Base-by-base conservation (phyloP, 2,888 invertebrate genomes). In the Lypha dubia region DNA sequence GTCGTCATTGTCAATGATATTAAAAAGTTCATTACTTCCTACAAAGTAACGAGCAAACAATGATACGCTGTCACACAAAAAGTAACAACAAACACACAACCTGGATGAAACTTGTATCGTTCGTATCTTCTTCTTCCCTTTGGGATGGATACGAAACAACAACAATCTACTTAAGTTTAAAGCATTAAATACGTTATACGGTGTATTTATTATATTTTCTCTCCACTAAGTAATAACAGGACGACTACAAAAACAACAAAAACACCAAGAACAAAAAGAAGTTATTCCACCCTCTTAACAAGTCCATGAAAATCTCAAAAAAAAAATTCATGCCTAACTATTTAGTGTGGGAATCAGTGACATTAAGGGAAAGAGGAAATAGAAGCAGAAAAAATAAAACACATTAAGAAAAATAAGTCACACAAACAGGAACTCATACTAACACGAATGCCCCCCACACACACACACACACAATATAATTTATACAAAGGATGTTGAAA, bases 21-120 rank as follows among this genome's bases (percentile, higher is more conserved):
- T 70, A 86, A 86, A 90, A 90, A 90, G 88, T 90, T 89, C 90
- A 90, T 90, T 89, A 89, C 88, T 90, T 90, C 88, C 79, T 58
- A 22, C 88, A 87, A 88, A 88, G 77, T 74, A 81, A 46, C 46
- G 67, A 76, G 56, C 77, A 84, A 84, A 84, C 68, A 77, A 73
- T 51, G 53, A 51, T n/a, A n/a, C n/a, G n/a, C n/a, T n/a, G n/a
- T 44, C 51, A 17, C 63, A 70, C n/a, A 65, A 46, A 38, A 49
- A 56, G 35, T 44, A 28, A 73, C n/a, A n/a, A n/a, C n/a, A n/a
- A n/a, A n/a, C 17, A 56, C 58, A 63, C 67, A 83, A 63, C 73
- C 83, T 79, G 73, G 56, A n/a, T n/a, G n/a, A n/a, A 65, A 83
- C 56, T 53, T 60, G 67, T 73, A 17, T 67, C 38, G 49, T 41